These are phyloP conservation scores for Archips crataeganus DNA, from an alignment of 2,888 invertebrate genomes.

Conservation along the genomic window DNA sequence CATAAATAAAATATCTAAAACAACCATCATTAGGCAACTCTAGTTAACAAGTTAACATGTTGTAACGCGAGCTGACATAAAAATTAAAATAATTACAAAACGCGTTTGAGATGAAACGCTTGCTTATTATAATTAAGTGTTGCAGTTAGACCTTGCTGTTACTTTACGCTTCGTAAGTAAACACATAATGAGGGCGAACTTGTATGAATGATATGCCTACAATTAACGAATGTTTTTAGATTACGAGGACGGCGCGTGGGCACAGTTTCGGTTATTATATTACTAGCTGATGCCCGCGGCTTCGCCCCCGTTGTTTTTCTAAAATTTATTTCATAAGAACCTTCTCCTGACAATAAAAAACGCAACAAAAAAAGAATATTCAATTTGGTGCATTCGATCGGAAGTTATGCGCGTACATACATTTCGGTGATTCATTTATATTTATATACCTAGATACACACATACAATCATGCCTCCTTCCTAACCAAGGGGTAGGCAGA, in stretches of 20 bases:
- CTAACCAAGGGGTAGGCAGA: no score
- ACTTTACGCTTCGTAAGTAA: slow-evolving; percentile 59
- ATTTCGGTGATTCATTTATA: no score
- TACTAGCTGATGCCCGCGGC: no score
- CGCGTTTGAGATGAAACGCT: slow-evolving; percentile 64
- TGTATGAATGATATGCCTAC: slow-evolving; percentile 16
- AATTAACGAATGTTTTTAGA: neutral
- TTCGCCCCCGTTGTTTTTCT: no score
- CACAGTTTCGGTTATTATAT: neutral
- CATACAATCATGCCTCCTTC: no score
- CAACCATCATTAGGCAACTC: slow-evolving; percentile 16
- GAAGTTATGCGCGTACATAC: no score
- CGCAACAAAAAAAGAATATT: no score
- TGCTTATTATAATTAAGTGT: slow-evolving; percentile 55
- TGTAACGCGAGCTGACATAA: slow-evolving; percentile 47
- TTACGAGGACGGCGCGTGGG: neutral
- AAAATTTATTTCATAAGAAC: no score
- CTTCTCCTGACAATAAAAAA: no score
- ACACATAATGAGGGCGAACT: slow-evolving; percentile 29
- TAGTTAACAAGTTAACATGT: slow-evolving; percentile 40
- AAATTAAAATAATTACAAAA: slow-evolving; percentile 54
- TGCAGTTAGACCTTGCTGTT: slow-evolving; percentile 67
- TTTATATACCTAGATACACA: no score
- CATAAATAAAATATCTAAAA: neutral
- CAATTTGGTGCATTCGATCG: no score